Base-by-base conservation (phyloP, 2,888 invertebrate genomes). In the Carcina quercana region DNA sequence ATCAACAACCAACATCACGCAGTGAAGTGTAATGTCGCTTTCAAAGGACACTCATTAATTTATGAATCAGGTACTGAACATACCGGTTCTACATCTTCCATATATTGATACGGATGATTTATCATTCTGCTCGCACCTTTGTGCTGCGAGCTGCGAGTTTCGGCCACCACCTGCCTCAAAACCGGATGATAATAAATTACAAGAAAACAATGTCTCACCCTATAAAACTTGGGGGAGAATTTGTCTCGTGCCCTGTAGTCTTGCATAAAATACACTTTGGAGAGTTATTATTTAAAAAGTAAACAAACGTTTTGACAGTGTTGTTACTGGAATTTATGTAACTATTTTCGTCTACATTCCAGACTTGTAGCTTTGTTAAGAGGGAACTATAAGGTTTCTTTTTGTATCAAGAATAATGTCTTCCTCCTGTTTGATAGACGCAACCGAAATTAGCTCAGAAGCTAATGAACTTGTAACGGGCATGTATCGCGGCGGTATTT, bases 111-210 rank as follows among this genome's bases (percentile, higher is more conserved):
- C 34, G 34, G 31, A 32, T 52, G 50, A 57, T 59, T 54, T 53
- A 58, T 55, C 47, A 47, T 24, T 22, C 38, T 21, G 39, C n/a
- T 29, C 37, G 38, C 50, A 56, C 52, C 53, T 55, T 55, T 48
- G 28, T 30, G 13, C 5, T 21, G 12, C 21, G 10, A n/a, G 13
- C 5, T 21, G 12, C 21, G 10, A n/a, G 30, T 8, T 24, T 20
- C 46, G 37, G 40, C 53, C 57, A 53, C 54, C 82, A 82, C 79
- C 82, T 83, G 82, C 72, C 63, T 51, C 46, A 31, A 53, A 80
- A 78, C 78, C 72, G 75, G 79, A 74, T 68, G 59, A 37, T 64
- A 48, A 76, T 79, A 76, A 76, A 78, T 78, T 68, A 72, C 57
- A 54, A 59, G 59, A 64, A 69, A 70, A 69, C 70, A 64, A 63